Evolutionary conservation across 2,113 vertebrate species (phyloP).

Genomic region (Nycticorax nycticorax): DNA sequence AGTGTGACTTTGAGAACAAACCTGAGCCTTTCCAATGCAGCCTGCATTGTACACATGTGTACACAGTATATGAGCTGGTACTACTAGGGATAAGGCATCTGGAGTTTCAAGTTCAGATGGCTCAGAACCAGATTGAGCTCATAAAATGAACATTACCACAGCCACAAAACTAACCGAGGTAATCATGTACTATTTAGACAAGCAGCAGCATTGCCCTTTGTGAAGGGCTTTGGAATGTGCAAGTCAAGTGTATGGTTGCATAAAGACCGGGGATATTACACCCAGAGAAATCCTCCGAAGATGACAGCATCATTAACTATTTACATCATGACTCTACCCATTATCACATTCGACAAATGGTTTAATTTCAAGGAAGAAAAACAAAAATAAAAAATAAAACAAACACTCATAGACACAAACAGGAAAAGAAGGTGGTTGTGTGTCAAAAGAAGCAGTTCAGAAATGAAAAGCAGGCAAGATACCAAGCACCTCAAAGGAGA

Average conservation of each 20-base stretch:
- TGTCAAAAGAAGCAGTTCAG: constrained; percentile 8
- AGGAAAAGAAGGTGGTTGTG: not conserved
- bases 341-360: constrained; percentile 63
- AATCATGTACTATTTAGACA: constrained; percentile 57
- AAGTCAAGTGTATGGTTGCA: constrained; percentile 59
- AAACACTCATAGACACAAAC: not conserved
- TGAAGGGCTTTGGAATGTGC: constrained; percentile 64
- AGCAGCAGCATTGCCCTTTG: constrained; percentile 48
- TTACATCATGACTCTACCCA: not conserved
- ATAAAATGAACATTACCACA: constrained; percentile 60
- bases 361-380: constrained; percentile 67
- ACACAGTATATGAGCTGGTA: not conserved
- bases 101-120: constrained; percentile 32
- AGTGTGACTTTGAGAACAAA: not conserved
- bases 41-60: constrained; percentile 16
- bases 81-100: constrained; percentile 22
- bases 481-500: not conserved
- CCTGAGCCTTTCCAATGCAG: not conserved
- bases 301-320: constrained; percentile 44
- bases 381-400: constrained; percentile 21
- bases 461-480: constrained; percentile 20
- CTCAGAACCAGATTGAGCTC: constrained; percentile 51
- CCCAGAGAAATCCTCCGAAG: constrained; percentile 40
- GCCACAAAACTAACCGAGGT: constrained; percentile 29
- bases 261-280: constrained; percentile 62